Conservation (phyloP, 2,888 invertebrate species). For the Meganola albula region DNA sequence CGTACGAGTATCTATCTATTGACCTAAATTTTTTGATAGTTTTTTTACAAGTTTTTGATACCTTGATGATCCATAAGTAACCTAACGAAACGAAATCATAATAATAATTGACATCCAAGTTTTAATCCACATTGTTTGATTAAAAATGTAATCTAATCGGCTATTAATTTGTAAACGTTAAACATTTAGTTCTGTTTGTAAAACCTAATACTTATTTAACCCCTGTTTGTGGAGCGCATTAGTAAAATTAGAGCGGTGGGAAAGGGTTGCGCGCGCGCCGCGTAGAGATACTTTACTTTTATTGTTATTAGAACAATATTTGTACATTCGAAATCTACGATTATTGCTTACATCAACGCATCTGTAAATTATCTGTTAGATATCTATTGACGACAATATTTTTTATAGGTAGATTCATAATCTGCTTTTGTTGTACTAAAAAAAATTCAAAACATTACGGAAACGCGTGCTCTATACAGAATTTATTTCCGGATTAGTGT, state of each 20-base stretch:
- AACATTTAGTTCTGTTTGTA: constrained; percentile 62
- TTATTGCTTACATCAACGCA: constrained; percentile 46
- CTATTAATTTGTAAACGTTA: constrained; percentile 61
- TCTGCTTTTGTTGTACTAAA: constrained; percentile 11
- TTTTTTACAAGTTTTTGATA: too few species aligned
- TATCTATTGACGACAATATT: constrained; percentile 16
- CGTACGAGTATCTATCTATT: too few species aligned
- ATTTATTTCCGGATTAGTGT: constrained; percentile 34
- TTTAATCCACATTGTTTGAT: too few species aligned
- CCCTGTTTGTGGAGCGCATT: constrained; percentile 63
- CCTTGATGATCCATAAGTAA: too few species aligned
- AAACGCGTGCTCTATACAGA: constrained; percentile 16
- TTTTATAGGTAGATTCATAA: constrained; percentile 2
- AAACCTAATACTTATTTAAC: constrained; percentile 57
- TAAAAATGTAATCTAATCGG: constrained; percentile 26
- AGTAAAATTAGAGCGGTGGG: constrained; percentile 77
- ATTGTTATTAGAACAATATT: constrained; percentile 77
- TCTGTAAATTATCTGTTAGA: constrained; percentile 24
- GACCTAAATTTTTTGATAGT: too few species aligned
- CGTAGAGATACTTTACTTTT: constrained; percentile 63
- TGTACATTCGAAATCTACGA: constrained; percentile 68
- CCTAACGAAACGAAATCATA: too few species aligned
- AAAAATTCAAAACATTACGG: constrained; percentile 22
- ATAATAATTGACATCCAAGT: too few species aligned
- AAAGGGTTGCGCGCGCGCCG: constrained; percentile 57